Evolutionary conservation across 2,888 invertebrate species (phyloP).

Genomic region (Amaurobius ferox): DNA sequence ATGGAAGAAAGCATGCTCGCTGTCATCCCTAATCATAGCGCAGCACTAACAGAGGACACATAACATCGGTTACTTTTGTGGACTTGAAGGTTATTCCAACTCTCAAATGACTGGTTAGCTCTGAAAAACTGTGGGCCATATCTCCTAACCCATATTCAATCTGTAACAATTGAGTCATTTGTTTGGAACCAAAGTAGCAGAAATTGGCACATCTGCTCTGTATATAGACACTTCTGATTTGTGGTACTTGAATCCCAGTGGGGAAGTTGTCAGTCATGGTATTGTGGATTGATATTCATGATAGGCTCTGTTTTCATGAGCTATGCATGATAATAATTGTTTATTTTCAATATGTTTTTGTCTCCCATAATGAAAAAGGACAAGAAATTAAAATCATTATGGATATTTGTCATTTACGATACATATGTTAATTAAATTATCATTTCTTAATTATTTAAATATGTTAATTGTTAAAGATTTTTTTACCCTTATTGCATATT

Average conservation of each 20-base stretch:
- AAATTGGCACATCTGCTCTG: neutral
- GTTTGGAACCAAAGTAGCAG: neutral
- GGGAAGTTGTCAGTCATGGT: neutral
- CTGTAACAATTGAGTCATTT: neutral
- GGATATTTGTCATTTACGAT: too few relatives aligned
- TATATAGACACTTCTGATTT: neutral
- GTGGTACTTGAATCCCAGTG: neutral
- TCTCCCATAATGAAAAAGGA: too few relatives aligned
- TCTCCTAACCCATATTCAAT: neutral
- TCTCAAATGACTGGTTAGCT: neutral
- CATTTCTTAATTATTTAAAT: too few relatives aligned
- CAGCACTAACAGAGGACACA: constrained; percentile 15
- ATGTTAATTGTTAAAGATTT: too few relatives aligned
- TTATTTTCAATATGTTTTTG: too few relatives aligned
- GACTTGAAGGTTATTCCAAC: neutral
- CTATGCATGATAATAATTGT: too few relatives aligned
- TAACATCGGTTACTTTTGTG: constrained; percentile 14
- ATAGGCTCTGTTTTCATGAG: too few relatives aligned
- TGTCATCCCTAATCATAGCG: constrained; percentile 41
- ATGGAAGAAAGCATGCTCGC: constrained; percentile 34
- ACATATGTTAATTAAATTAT: too few relatives aligned
- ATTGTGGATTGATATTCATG: too few relatives aligned
- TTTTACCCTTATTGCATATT: too few relatives aligned
- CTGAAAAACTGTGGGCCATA: constrained; percentile 12
- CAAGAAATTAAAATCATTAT: too few relatives aligned